A percentile compares a stretch with the other conserved stretches of the same genome.
These are phyloP conservation scores for Scarus forsteni DNA, from an alignment of 2,797 vertebrate species.

Conservation along the genomic window DNA sequence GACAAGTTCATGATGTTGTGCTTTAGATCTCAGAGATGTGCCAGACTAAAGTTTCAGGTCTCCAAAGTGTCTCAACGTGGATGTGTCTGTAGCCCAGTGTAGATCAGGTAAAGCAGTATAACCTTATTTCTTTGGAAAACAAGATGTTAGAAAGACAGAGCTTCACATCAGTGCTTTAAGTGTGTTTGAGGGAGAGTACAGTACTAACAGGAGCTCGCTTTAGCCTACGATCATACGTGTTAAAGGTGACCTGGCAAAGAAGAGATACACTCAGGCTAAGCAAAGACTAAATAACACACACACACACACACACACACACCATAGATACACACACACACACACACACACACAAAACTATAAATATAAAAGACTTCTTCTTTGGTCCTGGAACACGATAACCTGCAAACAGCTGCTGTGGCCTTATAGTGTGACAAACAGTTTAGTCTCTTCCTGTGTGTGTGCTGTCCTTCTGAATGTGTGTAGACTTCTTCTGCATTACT, in stretches of 20 bases:
- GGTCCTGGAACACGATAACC: constrained; percentile 33
- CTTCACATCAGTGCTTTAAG: too few relatives aligned
- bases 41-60: too few relatives aligned
- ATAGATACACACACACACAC: neutral
- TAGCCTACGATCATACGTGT: constrained; percentile 19
- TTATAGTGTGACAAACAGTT: constrained; percentile 26
- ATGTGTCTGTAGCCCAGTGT: too few relatives aligned
- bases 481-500: constrained; percentile 5
- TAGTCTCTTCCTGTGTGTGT: constrained; percentile 13
- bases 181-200: too few relatives aligned
- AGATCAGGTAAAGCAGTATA: too few relatives aligned
- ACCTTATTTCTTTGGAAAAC: too few relatives aligned
- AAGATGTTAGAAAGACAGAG: too few relatives aligned
- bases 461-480: constrained; percentile 1
- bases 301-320: neutral
- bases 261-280: constrained; percentile 1
- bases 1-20: too few relatives aligned
- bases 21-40: too few relatives aligned
- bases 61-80: too few relatives aligned
- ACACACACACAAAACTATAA: constrained; percentile 32
- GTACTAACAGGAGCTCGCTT: constrained; percentile 7
- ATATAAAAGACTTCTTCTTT: constrained; percentile 36
- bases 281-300: neutral
- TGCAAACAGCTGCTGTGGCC: constrained; percentile 56
- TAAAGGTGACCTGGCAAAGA: constrained; percentile 47